Conservation (phyloP, 2,888 invertebrate species). For the Augiades crinisus region DNA sequence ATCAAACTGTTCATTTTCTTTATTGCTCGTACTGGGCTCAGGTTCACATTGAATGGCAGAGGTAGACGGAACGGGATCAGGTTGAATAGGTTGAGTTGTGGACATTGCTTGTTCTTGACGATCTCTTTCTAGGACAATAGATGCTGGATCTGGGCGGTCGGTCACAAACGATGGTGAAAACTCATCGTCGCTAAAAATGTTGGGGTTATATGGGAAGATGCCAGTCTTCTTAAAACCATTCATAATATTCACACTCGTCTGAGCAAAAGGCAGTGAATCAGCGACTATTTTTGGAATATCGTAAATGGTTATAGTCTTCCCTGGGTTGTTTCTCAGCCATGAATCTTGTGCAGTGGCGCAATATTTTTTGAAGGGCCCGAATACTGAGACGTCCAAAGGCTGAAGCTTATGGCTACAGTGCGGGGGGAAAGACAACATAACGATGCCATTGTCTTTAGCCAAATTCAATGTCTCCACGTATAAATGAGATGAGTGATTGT, state of each 20-base stretch:
- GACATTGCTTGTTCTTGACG: conserved; percentile 30
- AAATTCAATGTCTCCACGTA: conserved; percentile 30
- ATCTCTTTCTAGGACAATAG: conserved; percentile 29
- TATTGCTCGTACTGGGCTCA: conserved; percentile 34
- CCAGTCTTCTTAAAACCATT: conserved; percentile 33
- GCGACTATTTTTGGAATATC: conserved; percentile 34
- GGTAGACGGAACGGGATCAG: conserved; percentile 31
- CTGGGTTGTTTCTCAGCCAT: conserved; percentile 32
- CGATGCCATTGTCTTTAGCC: conserved; percentile 34
- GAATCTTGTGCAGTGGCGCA: conserved; percentile 31
- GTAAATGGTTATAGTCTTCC: conserved; percentile 36
- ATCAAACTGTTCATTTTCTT: conserved; percentile 30
- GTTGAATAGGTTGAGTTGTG: conserved; percentile 28
- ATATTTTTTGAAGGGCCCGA: conserved; percentile 33
- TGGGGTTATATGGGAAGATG: conserved; percentile 33
- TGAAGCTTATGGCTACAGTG: conserved; percentile 32
- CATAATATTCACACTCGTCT: conserved; percentile 30
- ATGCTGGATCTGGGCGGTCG: conserved; percentile 32
- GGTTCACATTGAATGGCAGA: conserved; percentile 36
- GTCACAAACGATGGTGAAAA: conserved; percentile 37
- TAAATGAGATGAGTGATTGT: conserved; percentile 36
- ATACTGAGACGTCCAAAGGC: conserved; percentile 35
- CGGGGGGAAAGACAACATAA: conserved; percentile 34
- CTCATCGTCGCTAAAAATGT: conserved; percentile 28
- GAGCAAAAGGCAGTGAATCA: conserved; percentile 33